Evolutionary conservation across 2,113 vertebrate genomes (phyloP).

Genomic region (Micronisus gabar): DNA sequence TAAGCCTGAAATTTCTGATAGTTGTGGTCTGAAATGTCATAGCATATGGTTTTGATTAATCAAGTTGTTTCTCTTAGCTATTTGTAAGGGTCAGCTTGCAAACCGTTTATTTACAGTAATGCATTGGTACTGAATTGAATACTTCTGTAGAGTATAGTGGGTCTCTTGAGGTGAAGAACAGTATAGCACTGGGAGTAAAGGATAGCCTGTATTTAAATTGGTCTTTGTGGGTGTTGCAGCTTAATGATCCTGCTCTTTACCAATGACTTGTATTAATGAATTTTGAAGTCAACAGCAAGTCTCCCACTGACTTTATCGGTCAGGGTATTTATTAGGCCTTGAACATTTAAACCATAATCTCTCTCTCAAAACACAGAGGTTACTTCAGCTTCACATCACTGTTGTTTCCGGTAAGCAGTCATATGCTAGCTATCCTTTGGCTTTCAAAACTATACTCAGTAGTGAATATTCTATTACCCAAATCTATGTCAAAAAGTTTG

Average conservation of each 20-base stretch:
- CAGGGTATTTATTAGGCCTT: not conserved
- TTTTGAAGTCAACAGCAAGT: not conserved
- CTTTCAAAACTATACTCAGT: not conserved
- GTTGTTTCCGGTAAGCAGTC: not conserved
- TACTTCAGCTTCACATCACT: not conserved
- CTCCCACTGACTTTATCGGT: not conserved
- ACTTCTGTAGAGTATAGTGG: not conserved
- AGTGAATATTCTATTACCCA: not conserved
- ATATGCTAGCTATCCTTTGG: not conserved
- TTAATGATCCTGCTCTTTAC: not conserved
- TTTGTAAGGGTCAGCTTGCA: not conserved
- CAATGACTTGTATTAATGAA: not conserved
- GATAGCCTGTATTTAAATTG: not conserved
- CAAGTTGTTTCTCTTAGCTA: not conserved
- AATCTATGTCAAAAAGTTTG: not conserved
- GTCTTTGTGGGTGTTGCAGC: not conserved
- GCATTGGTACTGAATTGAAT: not conserved
- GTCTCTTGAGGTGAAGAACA: not conserved
- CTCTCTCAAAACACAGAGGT: not conserved
- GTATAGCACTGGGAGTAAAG: not conserved
- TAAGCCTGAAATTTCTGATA: not conserved
- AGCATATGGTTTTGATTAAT: not conserved
- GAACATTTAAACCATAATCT: not conserved
- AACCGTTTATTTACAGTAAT: not conserved
- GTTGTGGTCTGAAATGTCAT: not conserved